Evolutionary conservation across 2,797 vertebrate genomes (phyloP).

Genomic region (Tolypeutes matacus): DNA sequence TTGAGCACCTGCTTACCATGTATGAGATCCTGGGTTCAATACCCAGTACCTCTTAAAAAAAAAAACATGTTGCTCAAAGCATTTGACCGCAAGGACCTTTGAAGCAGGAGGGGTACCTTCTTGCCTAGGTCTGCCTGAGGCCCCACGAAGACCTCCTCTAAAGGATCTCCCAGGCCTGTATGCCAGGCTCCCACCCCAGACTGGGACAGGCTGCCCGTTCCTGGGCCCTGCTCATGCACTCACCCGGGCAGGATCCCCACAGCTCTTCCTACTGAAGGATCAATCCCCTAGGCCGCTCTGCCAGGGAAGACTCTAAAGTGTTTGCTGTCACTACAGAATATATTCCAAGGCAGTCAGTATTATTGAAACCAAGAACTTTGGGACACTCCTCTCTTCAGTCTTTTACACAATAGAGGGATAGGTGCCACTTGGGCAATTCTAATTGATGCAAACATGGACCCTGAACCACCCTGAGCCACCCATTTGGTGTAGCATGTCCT

Average conservation of each 20-base stretch:
- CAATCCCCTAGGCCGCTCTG: neutral
- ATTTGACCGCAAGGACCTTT: neutral
- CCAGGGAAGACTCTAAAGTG: neutral
- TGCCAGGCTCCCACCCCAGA: neutral
- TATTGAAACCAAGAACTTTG: constrained; percentile 10
- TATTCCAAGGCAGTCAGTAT: neutral
- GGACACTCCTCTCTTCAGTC: neutral
- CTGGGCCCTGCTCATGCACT: neutral
- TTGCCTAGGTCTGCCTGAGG: neutral
- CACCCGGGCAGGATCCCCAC: neutral
- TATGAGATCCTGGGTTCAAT: too few relatives aligned
- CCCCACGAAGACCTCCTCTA: neutral
- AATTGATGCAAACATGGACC: neutral
- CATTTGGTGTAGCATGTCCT: neutral
- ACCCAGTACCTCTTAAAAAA: neutral
- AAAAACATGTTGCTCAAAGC: neutral
- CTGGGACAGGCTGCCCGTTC: neutral
- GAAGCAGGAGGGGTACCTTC: neutral
- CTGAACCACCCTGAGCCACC: neutral
- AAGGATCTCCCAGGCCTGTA: neutral
- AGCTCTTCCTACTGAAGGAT: neutral
- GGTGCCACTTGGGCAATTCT: neutral
- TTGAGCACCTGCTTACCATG: too few relatives aligned
- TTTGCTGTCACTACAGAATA: neutral
- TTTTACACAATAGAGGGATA: neutral